Percentiles rank a stretch among this genome's conserved stretches.
Evolutionary conservation across 2,113 vertebrate genomes (phyloP).

Genomic region (Rhizomys pruinosus): DNA sequence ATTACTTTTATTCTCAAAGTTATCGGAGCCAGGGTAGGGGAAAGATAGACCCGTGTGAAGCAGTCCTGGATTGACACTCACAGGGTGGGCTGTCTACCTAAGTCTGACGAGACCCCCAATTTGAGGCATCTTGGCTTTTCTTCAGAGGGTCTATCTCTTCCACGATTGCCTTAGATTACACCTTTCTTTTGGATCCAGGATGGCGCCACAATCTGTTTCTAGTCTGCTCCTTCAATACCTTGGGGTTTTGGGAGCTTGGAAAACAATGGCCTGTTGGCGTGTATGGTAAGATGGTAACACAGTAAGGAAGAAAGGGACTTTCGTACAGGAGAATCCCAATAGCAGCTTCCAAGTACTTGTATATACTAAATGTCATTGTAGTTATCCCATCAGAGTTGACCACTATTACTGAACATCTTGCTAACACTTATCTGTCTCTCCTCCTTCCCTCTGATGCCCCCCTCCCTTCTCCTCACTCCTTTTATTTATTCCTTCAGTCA

Average conservation of each 20-base stretch:
- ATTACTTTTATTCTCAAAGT: not conserved
- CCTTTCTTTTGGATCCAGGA: not conserved
- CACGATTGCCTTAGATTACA: not conserved
- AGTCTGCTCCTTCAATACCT: not conserved
- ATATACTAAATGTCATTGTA: not conserved
- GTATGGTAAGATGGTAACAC: not conserved
- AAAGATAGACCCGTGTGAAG: not conserved
- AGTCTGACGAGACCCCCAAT: not conserved
- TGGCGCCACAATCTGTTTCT: not conserved
- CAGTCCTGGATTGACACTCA: not conserved
- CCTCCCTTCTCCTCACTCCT: too few relatives aligned
- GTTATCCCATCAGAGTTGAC: not conserved
- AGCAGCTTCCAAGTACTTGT: not conserved
- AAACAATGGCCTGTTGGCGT: not conserved
- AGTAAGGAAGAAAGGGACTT: not conserved
- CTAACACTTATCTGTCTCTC: not conserved
- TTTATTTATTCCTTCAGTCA: constrained; percentile 5
- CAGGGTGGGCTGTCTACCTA: too few relatives aligned
- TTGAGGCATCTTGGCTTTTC: not conserved
- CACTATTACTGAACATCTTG: not conserved
- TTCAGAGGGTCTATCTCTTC: not conserved
- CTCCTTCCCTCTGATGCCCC: too few relatives aligned
- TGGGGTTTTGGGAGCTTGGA: not conserved
- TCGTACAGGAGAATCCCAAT: not conserved
- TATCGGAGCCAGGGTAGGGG: not conserved